phyloP scores from a whole-genome alignment of 2,888 invertebrate species.

The Drosophila mulleri region DNA sequence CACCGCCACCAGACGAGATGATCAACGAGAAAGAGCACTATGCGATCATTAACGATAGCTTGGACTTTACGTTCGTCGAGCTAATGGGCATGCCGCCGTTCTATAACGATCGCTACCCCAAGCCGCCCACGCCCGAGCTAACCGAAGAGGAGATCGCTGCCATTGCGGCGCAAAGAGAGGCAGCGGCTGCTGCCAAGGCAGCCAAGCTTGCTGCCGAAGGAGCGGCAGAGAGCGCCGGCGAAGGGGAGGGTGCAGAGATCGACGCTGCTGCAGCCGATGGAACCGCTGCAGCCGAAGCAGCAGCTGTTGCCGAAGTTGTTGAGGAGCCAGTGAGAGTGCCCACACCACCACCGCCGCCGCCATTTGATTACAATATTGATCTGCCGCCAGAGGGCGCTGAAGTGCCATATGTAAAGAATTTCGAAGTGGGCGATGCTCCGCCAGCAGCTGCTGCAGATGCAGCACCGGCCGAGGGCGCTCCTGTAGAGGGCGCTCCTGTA shows the following conservation, averaged over 20 bases:
- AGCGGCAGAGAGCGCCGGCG: constrained; percentile 46
- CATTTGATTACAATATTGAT: constrained; percentile 85
- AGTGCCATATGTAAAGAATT: constrained; percentile 85
- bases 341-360: constrained; percentile 84
- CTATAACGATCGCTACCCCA: constrained; percentile 85
- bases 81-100: constrained; percentile 87
- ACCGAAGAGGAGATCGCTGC: constrained; percentile 84
- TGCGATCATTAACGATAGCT: constrained; percentile 96
- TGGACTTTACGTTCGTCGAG: constrained; percentile 97
- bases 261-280: constrained; percentile 47
- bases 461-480: constrained; percentile 38
- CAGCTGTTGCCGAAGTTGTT: constrained; percentile 33
- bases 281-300: constrained; percentile 16
- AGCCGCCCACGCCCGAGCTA: constrained; percentile 85
- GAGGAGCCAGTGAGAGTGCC: constrained; percentile 76
- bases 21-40: constrained; percentile 95
- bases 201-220: constrained; percentile 41
- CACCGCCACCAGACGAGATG: constrained; percentile 89
- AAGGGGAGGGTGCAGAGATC: constrained; percentile 59
- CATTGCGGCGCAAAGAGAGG: constrained; percentile 67
- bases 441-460: constrained; percentile 48
- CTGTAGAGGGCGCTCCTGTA: constrained; percentile 40
- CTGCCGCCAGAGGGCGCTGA: constrained; percentile 85
- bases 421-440: constrained; percentile 75
- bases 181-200: constrained; percentile 49